These are phyloP conservation scores for Desmophyllum pertusum DNA, from an alignment of 92 coral and sea anemone species.

Conservation along the genomic window DNA sequence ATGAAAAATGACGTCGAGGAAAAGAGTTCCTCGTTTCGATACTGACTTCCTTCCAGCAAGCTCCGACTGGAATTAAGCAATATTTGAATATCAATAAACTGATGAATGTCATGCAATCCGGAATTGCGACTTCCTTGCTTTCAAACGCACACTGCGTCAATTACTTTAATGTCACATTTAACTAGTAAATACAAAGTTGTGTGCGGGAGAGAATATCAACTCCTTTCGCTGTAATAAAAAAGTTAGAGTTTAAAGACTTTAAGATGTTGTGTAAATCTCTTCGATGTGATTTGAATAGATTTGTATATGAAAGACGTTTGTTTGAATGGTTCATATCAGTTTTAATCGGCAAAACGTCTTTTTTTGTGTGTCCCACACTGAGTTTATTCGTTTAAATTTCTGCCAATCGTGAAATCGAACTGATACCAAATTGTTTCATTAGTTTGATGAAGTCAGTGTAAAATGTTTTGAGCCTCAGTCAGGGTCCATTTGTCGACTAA, in stretches of 20 bases:
- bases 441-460: not conserved
- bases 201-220: not conserved
- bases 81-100: not conserved
- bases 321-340: not conserved
- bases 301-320: not conserved
- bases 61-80: not conserved
- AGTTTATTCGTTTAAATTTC: too few species aligned
- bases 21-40: not conserved
- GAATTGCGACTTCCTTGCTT: not conserved
- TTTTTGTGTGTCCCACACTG: not conserved
- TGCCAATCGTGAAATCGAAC: not conserved
- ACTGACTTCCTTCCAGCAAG: not conserved
- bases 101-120: too few species aligned
- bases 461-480: not conserved
- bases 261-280: not conserved
- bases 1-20: not conserved
- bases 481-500: not conserved
- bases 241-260: not conserved
- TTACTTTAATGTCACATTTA: not conserved
- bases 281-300: not conserved
- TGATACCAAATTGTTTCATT: not conserved
- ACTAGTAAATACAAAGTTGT: not conserved
- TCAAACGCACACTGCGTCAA: not conserved
- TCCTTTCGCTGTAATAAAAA: not conserved
- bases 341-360: not conserved